A percentile compares a stretch with the other conserved stretches of the same genome.
Evolutionary conservation across 2,888 invertebrate genomes (phyloP).

Genomic region (Cataglyphis cursor): DNA sequence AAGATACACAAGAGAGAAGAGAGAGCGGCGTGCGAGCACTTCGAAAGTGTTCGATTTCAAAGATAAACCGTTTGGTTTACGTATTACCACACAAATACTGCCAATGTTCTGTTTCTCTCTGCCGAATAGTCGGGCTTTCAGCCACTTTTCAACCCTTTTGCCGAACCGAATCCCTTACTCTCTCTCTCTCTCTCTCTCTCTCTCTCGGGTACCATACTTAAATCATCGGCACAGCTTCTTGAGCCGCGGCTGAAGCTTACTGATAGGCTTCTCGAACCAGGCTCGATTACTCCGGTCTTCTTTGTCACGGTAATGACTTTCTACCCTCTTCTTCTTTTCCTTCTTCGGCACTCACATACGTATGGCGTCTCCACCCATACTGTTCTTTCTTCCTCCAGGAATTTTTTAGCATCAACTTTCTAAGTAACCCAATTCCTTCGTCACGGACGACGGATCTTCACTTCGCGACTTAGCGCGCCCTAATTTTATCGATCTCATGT

Average conservation of each 20-base stretch:
- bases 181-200: not conserved
- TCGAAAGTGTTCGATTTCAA: not conserved
- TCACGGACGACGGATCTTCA: slow-evolving; percentile 7
- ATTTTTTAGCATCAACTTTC: slow-evolving; percentile 46
- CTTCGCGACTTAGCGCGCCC: not conserved
- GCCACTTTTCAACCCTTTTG: slow-evolving; percentile 15
- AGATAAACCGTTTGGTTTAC: slow-evolving; percentile 32
- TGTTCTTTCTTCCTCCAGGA: slow-evolving; percentile 19
- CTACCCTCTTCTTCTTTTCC: slow-evolving; percentile 45
- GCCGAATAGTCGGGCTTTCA: not conserved
- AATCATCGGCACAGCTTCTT: slow-evolving; percentile 62
- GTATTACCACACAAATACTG: slow-evolving; percentile 5
- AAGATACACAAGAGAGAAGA: not conserved
- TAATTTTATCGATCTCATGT: slow-evolving; percentile 29
- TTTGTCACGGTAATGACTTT: slow-evolving; percentile 78
- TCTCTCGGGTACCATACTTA: slow-evolving; percentile 5
- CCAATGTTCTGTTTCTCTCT: slow-evolving; percentile 2
- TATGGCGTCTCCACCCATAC: not conserved
- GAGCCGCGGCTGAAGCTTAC: slow-evolving; percentile 60
- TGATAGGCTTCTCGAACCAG: slow-evolving; percentile 67
- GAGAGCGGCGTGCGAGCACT: not conserved
- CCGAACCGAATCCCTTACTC: not conserved
- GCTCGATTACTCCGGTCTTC: slow-evolving; percentile 70
- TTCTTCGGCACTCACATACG: not conserved
- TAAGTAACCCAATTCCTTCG: slow-evolving; percentile 22